Percentiles rank a stretch among this genome's conserved stretches.
Conservation (phyloP, 2,888 invertebrate species). For the Alsophila aescularia region DNA sequence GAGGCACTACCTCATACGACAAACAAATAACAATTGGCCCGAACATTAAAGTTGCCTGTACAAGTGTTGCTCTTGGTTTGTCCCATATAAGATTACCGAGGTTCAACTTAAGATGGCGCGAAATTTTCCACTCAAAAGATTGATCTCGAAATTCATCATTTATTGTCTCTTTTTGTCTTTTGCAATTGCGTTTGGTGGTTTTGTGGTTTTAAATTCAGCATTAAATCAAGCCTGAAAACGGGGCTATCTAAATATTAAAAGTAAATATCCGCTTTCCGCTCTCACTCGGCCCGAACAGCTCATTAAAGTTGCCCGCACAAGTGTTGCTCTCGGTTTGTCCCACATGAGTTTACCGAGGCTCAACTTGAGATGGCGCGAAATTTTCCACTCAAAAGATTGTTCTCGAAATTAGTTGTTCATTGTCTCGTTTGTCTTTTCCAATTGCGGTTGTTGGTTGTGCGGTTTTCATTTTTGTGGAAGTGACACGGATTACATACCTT, state of each 20-base stretch:
- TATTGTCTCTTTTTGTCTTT: conserved; percentile 26
- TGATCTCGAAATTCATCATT: conserved; percentile 19
- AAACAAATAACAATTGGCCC: no score
- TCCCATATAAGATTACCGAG: conserved; percentile 21
- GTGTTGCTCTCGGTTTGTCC: neutral
- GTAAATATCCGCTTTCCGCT: neutral
- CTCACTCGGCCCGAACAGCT: neutral
- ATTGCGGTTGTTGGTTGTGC: neutral
- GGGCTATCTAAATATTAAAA: no score
- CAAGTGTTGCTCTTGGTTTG: neutral
- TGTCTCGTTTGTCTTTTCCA: conserved; percentile 23
- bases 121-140: conserved; percentile 24
- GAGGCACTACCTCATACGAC: no score
- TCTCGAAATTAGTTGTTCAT: conserved; percentile 24
- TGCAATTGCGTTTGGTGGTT: neutral
- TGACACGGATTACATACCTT: no score
- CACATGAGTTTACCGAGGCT: conserved; percentile 22
- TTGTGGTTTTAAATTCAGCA: conserved; percentile 1
- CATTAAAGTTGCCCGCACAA: neutral
- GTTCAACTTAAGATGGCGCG: conserved; percentile 16
- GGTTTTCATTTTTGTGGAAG: no score
- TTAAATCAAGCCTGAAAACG: no score
- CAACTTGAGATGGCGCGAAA: conserved; percentile 23
- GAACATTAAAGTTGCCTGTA: neutral
- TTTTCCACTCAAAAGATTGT: conserved; percentile 18